phyloP scores from a whole-genome alignment of 2,888 invertebrate species.

The Drosophila rellima region DNA sequence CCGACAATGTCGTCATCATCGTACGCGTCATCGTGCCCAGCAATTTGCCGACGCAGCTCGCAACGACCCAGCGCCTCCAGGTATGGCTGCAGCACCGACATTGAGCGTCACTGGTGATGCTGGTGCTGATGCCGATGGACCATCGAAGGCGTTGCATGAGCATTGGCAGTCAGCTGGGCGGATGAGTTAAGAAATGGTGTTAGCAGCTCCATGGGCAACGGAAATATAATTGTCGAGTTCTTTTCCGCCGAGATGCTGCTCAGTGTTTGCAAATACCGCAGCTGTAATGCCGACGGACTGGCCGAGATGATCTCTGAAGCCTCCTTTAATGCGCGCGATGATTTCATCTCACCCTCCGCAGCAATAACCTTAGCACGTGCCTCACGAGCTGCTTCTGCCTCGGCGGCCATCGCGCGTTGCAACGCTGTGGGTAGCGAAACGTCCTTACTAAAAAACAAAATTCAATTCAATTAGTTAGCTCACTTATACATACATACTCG shows the following conservation, averaged over 20 bases:
- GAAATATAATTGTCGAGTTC: conserved; percentile 97
- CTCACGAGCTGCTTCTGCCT: conserved; percentile 92
- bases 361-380: conserved; percentile 89
- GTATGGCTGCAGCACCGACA: conserved; percentile 79
- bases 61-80: conserved; percentile 75
- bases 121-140: conserved; percentile 62
- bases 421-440: conserved; percentile 92
- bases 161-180: conserved; percentile 20
- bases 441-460: conserved; percentile 88
- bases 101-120: conserved; percentile 77
- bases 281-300: conserved; percentile 90
- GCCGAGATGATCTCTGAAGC: conserved; percentile 93
- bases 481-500: not conserved
- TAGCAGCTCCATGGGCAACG: conserved; percentile 94
- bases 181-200: conserved; percentile 80
- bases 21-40: conserved; percentile 25
- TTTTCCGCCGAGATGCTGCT: conserved; percentile 97
- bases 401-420: conserved; percentile 93
- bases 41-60: conserved; percentile 69
- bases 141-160: conserved; percentile 31
- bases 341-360: conserved; percentile 94
- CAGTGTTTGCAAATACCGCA: conserved; percentile 95
- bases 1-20: conserved; percentile 69
- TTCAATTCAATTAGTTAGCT: not conserved
- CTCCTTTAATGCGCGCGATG: conserved; percentile 92